Percentiles rank a stretch among this genome's conserved stretches.
These are phyloP conservation scores for Plemyria rubiginata DNA, from an alignment of 2,888 invertebrate species.

Conservation along the genomic window DNA sequence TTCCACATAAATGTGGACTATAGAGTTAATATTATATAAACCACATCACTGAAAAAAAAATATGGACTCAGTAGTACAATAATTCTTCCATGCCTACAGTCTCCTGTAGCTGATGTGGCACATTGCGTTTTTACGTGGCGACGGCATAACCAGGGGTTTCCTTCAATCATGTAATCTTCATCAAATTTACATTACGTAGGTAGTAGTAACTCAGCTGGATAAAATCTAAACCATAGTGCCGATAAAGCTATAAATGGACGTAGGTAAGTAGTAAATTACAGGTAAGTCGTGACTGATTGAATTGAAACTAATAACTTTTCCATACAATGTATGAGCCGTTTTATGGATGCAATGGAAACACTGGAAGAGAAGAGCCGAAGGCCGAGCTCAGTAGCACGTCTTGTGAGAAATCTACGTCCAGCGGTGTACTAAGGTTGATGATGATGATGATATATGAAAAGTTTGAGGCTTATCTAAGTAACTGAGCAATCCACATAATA, in stretches of 20 bases:
- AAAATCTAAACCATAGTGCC: constrained; percentile 1
- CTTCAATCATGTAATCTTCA: neutral
- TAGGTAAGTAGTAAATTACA: constrained; percentile 1
- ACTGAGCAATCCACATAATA: constrained; percentile 45
- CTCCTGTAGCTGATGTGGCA: neutral
- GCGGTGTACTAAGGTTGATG: too few species aligned
- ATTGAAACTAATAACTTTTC: constrained; percentile 35
- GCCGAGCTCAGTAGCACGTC: too few species aligned
- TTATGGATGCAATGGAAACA: too few species aligned
- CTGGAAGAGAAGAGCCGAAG: too few species aligned
- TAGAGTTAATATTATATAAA: too few species aligned
- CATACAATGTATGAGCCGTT: constrained; percentile 31
- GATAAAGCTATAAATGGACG: neutral
- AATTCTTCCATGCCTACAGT: neutral
- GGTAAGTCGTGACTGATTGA: constrained; percentile 30
- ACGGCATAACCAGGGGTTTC: constrained; percentile 2
- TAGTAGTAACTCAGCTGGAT: neutral
- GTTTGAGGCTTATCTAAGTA: neutral
- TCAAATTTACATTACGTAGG: neutral
- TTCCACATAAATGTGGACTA: too few species aligned
- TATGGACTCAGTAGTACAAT: too few species aligned
- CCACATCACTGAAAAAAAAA: too few species aligned
- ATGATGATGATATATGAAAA: too few species aligned
- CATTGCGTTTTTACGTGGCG: constrained; percentile 1
- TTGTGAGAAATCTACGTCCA: too few species aligned